phyloP scores from a whole-genome alignment of 1,140 invertebrate species.

The Panulirus ornatus region DNA sequence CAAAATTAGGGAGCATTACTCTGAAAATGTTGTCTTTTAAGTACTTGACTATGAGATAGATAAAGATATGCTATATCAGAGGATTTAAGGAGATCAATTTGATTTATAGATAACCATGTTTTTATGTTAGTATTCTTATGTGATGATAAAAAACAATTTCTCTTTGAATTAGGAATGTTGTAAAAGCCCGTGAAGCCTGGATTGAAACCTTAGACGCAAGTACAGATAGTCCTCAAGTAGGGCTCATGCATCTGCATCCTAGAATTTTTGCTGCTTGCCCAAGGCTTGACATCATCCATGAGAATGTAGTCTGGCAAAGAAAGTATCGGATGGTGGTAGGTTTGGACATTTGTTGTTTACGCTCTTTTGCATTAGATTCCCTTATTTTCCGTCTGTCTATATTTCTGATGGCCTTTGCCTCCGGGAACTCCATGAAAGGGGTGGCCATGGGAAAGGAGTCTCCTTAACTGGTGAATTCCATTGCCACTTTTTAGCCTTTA shows the following conservation, averaged over 20 bases:
- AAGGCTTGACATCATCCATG: slow-evolving; percentile 91
- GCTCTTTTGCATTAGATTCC: slow-evolving; percentile 4
- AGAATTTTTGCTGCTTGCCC: slow-evolving; percentile 90
- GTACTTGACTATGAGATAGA: too few relatives aligned
- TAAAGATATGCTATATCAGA: not conserved
- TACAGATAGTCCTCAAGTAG: slow-evolving; percentile 86
- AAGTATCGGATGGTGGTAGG: slow-evolving; percentile 89
- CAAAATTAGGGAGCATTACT: not conserved
- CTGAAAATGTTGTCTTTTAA: not conserved
- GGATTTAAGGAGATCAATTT: not conserved
- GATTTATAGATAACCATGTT: not conserved
- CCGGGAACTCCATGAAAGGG: too few relatives aligned
- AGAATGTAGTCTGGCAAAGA: slow-evolving; percentile 93
- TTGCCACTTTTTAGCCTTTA: too few relatives aligned
- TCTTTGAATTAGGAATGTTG: slow-evolving; percentile 28
- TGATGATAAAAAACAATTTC: not conserved
- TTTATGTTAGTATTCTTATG: not conserved
- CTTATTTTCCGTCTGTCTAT: too few relatives aligned
- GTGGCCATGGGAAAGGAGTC: too few relatives aligned
- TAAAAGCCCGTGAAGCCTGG: slow-evolving; percentile 88
- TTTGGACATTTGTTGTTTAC: slow-evolving; percentile 66
- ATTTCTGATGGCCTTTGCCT: too few relatives aligned
- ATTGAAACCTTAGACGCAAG: slow-evolving; percentile 91
- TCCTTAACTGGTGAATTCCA: too few relatives aligned
- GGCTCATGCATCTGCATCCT: slow-evolving; percentile 92